Conservation (phyloP, 2,113 vertebrate species). For the Saguinus midas region DNA sequence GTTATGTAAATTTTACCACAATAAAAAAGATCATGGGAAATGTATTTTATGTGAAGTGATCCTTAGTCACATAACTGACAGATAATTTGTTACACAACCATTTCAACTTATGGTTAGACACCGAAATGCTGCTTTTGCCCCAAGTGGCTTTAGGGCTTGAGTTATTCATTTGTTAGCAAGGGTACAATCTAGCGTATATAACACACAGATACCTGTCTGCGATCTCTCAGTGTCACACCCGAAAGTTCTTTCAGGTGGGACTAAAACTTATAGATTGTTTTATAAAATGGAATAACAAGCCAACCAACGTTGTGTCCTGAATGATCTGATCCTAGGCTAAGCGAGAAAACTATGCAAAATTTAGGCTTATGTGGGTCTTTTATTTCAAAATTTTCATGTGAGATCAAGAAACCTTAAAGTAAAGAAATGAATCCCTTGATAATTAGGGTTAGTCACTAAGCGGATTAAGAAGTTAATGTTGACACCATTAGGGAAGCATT, state of each 20-base stretch:
- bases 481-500: background rate
- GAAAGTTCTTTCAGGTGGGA: background rate
- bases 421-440: background rate
- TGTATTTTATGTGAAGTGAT: background rate
- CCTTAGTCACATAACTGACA: background rate
- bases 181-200: background rate
- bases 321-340: background rate
- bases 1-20: background rate
- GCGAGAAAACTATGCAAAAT: background rate
- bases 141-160: background rate
- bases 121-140: background rate
- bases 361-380: background rate
- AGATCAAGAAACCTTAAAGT: background rate
- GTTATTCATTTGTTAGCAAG: background rate
- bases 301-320: background rate
- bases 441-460: background rate
- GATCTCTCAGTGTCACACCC: background rate
- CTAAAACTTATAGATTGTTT: background rate
- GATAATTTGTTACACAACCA: background rate
- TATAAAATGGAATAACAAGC: background rate
- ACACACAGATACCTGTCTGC: accelerated
- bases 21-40: background rate
- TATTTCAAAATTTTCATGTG: background rate
- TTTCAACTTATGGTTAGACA: background rate
- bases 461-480: background rate